phyloP scores from a whole-genome alignment of 1,140 invertebrate species.

The Paraescarpia echinospica region DNA sequence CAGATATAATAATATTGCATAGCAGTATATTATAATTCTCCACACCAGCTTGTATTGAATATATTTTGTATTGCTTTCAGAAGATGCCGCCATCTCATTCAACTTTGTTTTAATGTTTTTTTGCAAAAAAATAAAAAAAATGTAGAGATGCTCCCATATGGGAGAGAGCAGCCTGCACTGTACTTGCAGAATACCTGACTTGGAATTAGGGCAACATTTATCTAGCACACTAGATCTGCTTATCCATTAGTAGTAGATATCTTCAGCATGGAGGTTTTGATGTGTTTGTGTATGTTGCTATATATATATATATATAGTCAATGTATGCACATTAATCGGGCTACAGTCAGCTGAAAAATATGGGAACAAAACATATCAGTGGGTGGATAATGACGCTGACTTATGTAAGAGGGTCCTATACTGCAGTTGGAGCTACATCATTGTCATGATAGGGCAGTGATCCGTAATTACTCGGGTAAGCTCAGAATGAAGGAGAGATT shows the following conservation, averaged over 20 bases:
- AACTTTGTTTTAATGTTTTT: not conserved
- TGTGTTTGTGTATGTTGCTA: not conserved
- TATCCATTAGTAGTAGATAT: constrained; percentile 1
- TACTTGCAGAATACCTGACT: not conserved
- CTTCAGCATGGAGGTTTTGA: not conserved
- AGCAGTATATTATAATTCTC: not conserved
- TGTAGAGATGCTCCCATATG: not conserved
- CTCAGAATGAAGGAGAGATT: not conserved
- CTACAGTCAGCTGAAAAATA: not conserved
- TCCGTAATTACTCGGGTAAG: not conserved
- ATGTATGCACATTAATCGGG: not conserved
- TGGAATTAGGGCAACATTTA: not conserved
- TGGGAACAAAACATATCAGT: not conserved
- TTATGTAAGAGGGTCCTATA: not conserved
- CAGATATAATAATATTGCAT: not conserved
- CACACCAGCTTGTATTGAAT: not conserved
- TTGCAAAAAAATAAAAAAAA: not conserved
- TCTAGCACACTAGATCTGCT: not conserved
- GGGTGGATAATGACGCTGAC: not conserved
- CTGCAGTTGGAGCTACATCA: not conserved
- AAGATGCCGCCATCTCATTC: not conserved
- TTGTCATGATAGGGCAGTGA: not conserved
- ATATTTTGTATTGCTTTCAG: not conserved
- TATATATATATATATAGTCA: not conserved
- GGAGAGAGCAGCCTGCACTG: not conserved